Evolutionary conservation across 2,888 invertebrate genomes (phyloP), one percentile per base, ranked within the genome.

Genomic region (Dexiosoma caninum): DNA sequence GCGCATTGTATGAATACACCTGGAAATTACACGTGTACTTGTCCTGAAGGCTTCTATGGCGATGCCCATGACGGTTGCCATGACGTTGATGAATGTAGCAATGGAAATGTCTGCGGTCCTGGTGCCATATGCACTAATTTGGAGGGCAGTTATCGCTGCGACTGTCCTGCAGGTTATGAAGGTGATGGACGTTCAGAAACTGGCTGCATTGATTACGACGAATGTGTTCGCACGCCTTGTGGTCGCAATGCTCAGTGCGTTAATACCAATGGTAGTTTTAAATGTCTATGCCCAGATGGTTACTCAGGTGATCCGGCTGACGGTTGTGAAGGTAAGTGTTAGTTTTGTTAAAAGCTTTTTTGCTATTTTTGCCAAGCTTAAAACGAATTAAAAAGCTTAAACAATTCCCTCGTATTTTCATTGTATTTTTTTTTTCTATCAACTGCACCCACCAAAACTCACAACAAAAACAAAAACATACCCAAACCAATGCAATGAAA

Each of bases 11-110:
- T 93, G 83, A 97, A 97, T 90, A 93, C 92, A 80, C 94, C 94
- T 70, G 97, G 97, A 88, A 97, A 97, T 90, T 96, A 95, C 89
- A 95, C 95, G 10, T 97, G 97, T 90, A 90, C 92, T 66, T 97
- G 97, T 90, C 94, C 94, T 84, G 92, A 94, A 83, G 97, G 97
- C 83, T 97, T 93, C 90, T 92, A 93, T 81, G 97, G 97, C 89
- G 96, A 96, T 91, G 95, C 97, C 14, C 94, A 92, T 89, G 92
- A 93, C 87, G 93, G 93, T 85, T 97, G 97, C 89, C 92, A 93
- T 85, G 97, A 97, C 89, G 91, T 96, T 82, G 94, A 97, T 90
- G 97, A 97, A 91, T 97, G 97, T 90, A 91, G 92, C 83, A 92
- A 92, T 85, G 92, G 92, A 12, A 92, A 92, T 55, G 93, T 94